Percentiles rank a stretch among this genome's conserved stretches.
These are phyloP conservation scores for Aphyosemion australe DNA, from an alignment of 2,113 vertebrate genomes.

Conservation along the genomic window DNA sequence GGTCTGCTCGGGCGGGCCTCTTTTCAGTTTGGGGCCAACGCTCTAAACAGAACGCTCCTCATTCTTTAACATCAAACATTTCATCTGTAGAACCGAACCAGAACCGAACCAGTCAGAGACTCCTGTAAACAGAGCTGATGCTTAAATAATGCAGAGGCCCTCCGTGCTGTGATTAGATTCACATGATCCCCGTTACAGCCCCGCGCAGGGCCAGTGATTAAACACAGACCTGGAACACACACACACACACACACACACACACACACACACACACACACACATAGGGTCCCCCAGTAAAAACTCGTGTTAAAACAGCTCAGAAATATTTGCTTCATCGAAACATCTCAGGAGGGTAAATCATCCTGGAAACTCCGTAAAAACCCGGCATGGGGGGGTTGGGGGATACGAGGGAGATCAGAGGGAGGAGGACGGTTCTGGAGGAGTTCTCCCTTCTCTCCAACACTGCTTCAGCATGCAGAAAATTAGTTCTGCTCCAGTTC, in stretches of 20 bases:
- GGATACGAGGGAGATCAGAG: no score
- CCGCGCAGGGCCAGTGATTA: constrained; percentile 14
- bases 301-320: not conserved
- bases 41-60: constrained; percentile 27
- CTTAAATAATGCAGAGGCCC: constrained; percentile 4
- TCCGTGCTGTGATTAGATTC: constrained; percentile 24
- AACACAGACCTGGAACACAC: constrained; percentile 3
- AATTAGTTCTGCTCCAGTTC: no score
- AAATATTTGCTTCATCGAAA: not conserved
- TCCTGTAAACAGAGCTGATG: constrained; percentile 17
- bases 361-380: no score
- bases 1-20: not conserved
- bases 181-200: constrained; percentile 32
- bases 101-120: not conserved
- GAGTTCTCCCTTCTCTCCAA: no score
- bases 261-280: not conserved
- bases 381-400: no score
- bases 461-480: no score
- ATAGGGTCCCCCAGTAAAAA: no score
- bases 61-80: constrained; percentile 7
- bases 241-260: not conserved
- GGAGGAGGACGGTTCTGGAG: no score
- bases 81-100: not conserved
- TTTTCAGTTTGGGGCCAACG: not conserved
- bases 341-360: not conserved